Base-by-base conservation (phyloP, 2,797 vertebrate genomes). In the Chelmon rostratus region DNA sequence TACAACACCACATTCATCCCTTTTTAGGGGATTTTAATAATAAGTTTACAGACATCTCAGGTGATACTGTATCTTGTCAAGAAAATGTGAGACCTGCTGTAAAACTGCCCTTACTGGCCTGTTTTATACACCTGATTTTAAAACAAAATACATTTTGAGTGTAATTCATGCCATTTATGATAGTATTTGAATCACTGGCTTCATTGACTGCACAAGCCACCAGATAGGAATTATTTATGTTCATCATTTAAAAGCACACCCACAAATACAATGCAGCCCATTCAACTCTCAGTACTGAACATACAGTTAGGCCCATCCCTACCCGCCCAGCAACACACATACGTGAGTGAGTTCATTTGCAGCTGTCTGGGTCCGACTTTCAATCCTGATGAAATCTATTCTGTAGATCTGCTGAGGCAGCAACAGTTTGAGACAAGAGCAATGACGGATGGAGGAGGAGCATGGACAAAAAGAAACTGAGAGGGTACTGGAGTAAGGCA, bases 351-450 rank as follows among this genome's bases (percentile, higher is more conserved):
- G 68, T 52, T 35, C 3, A 61, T 66, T 44, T 68, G 40, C 64
- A 53, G 50, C 38, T 68, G 56, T 61, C 49, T 62, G 40, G 37
- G 44, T 68, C 52, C 8, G 42, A 33, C 38, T 70, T 75, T 78
- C 37, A 83, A 54, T 79, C 61, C 21, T 25, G 66, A 57, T 37
- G 42, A 47, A 66, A 47, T 62, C 25, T 31, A 42, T 33, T 78
- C 33, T 63, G 70, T 57, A 63, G n/a, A 69, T 75, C 69, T 83
- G 79, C 79, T 76, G 78, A 85, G 53, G 8, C 73, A 79, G 76
- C 76, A 74, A 23, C 61, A 63, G 31, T 72, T 74, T 35, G 33
- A 76, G 53, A 69, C 40, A 35, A 35, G 23, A 79, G 53, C 37
- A 16, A 37, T 77, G 77, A 86, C 68, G 65, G 78, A 78, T 75